A percentile compares a stretch with the other conserved stretches of the same genome.
phyloP scores from a whole-genome alignment of 2,113 vertebrate genomes.

The Sterrhoptilus dennistouni region DNA sequence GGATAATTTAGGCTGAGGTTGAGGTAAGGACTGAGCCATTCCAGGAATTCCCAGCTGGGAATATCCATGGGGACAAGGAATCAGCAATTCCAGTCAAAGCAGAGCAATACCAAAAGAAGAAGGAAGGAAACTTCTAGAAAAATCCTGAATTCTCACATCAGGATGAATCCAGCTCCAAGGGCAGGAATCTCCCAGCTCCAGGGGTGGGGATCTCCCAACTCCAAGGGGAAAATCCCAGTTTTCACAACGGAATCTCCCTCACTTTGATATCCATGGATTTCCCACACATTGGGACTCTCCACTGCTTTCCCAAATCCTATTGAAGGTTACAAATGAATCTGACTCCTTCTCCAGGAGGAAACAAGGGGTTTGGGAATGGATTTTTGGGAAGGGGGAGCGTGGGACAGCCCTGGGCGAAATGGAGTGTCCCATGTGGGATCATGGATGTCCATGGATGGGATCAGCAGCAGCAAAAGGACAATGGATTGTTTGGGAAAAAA shows the following conservation, averaged over 20 bases:
- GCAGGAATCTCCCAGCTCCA: neutral
- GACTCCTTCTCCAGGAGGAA: accelerated
- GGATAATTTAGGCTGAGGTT: neutral
- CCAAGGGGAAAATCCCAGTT: neutral
- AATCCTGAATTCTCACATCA: neutral
- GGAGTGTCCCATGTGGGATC: neutral
- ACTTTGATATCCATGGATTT: neutral
- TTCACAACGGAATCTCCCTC: neutral
- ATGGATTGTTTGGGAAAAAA: neutral
- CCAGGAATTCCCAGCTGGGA: neutral
- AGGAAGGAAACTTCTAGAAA: neutral
- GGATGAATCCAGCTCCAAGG: neutral
- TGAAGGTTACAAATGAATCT: accelerated
- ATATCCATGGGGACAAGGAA: neutral
- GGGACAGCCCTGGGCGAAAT: neutral
- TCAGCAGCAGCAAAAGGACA: neutral
- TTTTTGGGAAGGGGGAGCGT: neutral
- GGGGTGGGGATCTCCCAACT: accelerated
- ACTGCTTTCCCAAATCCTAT: neutral
- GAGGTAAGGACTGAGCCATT: neutral
- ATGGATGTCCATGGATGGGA: neutral
- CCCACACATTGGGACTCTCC: accelerated
- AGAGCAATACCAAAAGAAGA: neutral
- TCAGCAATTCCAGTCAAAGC: accelerated
- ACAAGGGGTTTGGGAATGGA: no score